Percentiles rank a stretch among this genome's conserved stretches.
phyloP scores from a whole-genome alignment of 2,888 invertebrate species.

The Agrochola lota region DNA sequence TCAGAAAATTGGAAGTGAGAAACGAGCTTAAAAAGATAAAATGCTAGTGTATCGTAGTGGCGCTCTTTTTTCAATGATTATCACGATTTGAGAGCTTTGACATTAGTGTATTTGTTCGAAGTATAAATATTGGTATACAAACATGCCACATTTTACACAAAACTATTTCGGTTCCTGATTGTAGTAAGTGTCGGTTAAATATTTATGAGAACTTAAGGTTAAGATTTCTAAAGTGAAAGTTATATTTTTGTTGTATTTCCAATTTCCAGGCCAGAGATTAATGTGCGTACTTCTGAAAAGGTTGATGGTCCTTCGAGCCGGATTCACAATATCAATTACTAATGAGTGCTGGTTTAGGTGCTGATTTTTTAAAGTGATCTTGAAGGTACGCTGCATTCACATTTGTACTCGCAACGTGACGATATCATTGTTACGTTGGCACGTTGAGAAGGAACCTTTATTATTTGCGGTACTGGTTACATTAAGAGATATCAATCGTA shows the following conservation, averaged over 20 bases:
- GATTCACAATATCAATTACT: background rate
- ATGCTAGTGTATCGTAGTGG: slow-evolving; percentile 74
- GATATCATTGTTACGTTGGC: background rate
- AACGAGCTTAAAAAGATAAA: slow-evolving; percentile 86
- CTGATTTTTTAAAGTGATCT: background rate
- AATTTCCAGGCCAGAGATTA: no score
- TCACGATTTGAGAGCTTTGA: slow-evolving; percentile 63
- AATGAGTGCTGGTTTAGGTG: background rate
- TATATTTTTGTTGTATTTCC: background rate
- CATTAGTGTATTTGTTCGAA: slow-evolving; percentile 50
- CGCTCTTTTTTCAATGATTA: slow-evolving; percentile 74
- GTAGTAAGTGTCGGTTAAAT: slow-evolving; percentile 4
- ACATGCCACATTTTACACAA: slow-evolving; percentile 24
- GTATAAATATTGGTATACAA: slow-evolving; percentile 50
- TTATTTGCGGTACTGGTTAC: background rate
- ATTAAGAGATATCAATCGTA: background rate
- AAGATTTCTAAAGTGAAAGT: background rate
- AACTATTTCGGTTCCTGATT: slow-evolving; percentile 33
- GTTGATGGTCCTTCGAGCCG: slow-evolving; percentile 23
- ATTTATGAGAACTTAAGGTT: background rate
- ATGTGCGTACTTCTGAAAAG: background rate
- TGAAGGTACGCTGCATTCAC: background rate
- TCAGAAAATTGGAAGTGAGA: slow-evolving; percentile 89
- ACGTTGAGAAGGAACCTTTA: background rate
- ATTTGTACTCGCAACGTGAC: background rate